Conservation (phyloP, 2,797 vertebrate species). For the Helicolenus hilgendorfi region DNA sequence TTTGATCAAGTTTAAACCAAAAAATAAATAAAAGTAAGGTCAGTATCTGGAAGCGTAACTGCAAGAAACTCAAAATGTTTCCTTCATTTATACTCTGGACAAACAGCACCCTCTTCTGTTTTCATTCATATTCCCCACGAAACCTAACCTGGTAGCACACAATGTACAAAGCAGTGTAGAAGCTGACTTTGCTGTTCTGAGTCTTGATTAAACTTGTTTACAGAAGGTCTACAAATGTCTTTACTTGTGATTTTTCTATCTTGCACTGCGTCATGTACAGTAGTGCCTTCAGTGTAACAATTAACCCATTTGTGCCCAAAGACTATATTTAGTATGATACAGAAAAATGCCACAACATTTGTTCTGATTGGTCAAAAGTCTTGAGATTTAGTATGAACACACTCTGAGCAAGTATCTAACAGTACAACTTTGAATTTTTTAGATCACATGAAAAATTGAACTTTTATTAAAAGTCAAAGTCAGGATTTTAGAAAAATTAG, state of each 20-base stretch:
- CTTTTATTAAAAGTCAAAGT: too few relatives aligned
- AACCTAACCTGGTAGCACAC: not conserved
- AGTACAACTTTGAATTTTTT: too few relatives aligned
- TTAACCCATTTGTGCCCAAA: too few relatives aligned
- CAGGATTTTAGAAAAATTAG: too few relatives aligned
- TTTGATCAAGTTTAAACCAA: too few relatives aligned
- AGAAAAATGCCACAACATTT: too few relatives aligned
- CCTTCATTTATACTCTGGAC: not conserved
- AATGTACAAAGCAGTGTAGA: not conserved
- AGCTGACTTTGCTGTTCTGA: not conserved
- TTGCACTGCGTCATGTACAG: not conserved
- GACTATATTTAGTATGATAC: too few relatives aligned
- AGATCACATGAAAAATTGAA: too few relatives aligned
- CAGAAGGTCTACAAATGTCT: not conserved
- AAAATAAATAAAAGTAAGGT: too few relatives aligned
- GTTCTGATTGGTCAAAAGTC: too few relatives aligned
- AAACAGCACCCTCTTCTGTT: constrained; percentile 26
- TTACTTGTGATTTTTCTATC: not conserved
- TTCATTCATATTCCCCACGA: not conserved
- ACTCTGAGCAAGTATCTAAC: too few relatives aligned
- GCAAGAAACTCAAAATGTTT: not conserved
- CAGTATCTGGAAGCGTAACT: not conserved
- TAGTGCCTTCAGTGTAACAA: not conserved
- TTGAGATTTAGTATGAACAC: too few relatives aligned
- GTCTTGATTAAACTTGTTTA: not conserved